Base-by-base conservation (phyloP, 37 sponge, comb jelly and placozoan species). In the Geodia barretti region DNA sequence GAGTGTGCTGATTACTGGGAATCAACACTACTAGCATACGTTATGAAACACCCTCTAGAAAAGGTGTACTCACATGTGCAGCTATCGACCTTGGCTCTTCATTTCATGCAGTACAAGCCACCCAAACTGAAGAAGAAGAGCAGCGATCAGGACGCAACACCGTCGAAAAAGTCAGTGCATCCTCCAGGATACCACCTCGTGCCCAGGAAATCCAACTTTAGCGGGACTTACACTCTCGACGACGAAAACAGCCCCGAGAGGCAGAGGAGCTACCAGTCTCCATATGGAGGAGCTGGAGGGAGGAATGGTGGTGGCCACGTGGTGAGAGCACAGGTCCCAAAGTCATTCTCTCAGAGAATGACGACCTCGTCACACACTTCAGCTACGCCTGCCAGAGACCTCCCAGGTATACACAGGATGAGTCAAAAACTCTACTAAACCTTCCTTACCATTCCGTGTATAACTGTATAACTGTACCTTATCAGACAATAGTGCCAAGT, bases 31-130 rank as follows among this genome's bases (percentile, higher is more conserved):
- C n/a, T n/a, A n/a, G n/a, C n/a, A n/a, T n/a, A n/a, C n/a, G n/a
- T n/a, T n/a, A n/a, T n/a, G n/a, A n/a, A n/a, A n/a, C n/a, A n/a
- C n/a, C n/a, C n/a, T n/a, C n/a, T n/a, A n/a, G n/a, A n/a, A n/a
- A n/a, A n/a, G n/a, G n/a, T n/a, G n/a, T n/a, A n/a, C n/a, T n/a
- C n/a, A n/a, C n/a, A n/a, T n/a, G n/a, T n/a, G n/a, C n/a, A n/a
- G n/a, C n/a, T n/a, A n/a, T n/a, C n/a, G n/a, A n/a, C n/a, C n/a
- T n/a, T n/a, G n/a, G n/a, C n/a, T n/a, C n/a, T n/a, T n/a, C n/a
- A n/a, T n/a, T n/a, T 66, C 17, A 37, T 28, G 29, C 62, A 85
- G 82, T 90, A 90, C 82, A 90, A 90, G 78, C 90, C 90, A 2
- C 90, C 90, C 8, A 7, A 60, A 7, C 37, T 77, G 3, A 80